phyloP scores from a whole-genome alignment of 2,888 invertebrate genomes.

The Psylliodes chrysocephalus region DNA sequence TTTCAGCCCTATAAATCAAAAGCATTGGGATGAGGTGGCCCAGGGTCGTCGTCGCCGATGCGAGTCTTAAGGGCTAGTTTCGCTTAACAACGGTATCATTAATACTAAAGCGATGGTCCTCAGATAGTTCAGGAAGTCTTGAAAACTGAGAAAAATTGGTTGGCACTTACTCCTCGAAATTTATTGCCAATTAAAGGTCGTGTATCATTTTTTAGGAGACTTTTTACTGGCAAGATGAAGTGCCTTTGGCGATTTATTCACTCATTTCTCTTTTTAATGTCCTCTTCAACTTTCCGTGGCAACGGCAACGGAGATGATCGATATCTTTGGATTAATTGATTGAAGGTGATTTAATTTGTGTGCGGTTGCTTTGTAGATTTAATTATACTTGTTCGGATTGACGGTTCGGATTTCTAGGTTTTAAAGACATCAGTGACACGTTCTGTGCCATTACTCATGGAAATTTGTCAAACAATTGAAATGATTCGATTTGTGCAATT shows the following conservation, averaged over 20 bases:
- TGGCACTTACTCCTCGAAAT: conserved; percentile 47
- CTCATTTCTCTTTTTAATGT: conserved; percentile 46
- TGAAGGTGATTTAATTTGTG: conserved; percentile 24
- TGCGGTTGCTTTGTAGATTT: background rate
- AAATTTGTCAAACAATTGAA: background rate
- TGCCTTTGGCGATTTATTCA: conserved; percentile 41
- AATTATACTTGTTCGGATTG: background rate
- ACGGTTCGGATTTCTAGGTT: background rate
- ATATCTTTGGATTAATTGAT: conserved; percentile 38
- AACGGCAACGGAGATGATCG: conserved; percentile 37
- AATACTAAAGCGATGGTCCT: conserved; percentile 58
- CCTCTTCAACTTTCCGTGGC: conserved; percentile 42
- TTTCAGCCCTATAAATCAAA: conserved; percentile 63
- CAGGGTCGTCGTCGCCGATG: conserved; percentile 41
- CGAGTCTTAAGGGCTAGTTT: conserved; percentile 53
- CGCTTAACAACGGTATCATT: conserved; percentile 55
- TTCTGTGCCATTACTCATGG: background rate
- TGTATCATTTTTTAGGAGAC: conserved; percentile 47
- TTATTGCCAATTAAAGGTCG: conserved; percentile 58
- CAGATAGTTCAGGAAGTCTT: conserved; percentile 53
- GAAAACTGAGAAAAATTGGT: conserved; percentile 60
- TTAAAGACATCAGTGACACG: background rate
- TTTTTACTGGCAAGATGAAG: conserved; percentile 46
- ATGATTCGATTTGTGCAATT: background rate
- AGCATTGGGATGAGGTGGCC: conserved; percentile 46